These are phyloP conservation scores for Andricus quercusramuli DNA, from an alignment of 2,888 invertebrate genomes.

Conservation along the genomic window DNA sequence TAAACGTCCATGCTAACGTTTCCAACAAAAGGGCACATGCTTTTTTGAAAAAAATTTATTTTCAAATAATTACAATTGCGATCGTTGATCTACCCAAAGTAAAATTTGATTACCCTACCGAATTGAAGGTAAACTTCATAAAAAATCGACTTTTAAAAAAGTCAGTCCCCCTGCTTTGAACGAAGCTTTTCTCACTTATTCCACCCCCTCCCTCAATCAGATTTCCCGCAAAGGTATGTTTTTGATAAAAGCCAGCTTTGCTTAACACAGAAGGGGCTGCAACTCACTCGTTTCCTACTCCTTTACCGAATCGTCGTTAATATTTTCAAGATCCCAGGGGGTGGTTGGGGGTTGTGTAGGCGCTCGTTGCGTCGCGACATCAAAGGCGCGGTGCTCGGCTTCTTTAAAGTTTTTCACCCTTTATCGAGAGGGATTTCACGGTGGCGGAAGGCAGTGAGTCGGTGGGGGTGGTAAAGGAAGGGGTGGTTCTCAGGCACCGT, in stretches of 20 bases:
- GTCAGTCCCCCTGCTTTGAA: background rate
- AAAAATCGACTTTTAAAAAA: background rate
- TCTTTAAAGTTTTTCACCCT: conserved; percentile 74
- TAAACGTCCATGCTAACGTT: no score
- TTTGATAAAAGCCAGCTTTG: conserved; percentile 51
- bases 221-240: conserved; percentile 51
- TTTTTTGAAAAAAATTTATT: no score
- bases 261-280: conserved; percentile 48
- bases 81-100: no score
- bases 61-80: no score
- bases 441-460: conserved; percentile 49
- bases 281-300: conserved; percentile 49
- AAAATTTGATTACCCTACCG: no score
- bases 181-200: background rate
- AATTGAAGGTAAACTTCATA: background rate
- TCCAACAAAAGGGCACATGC: no score
- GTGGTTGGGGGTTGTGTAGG: conserved; percentile 50
- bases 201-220: conserved; percentile 33
- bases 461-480: conserved; percentile 43
- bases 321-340: conserved; percentile 66
- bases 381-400: conserved; percentile 70
- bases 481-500: conserved; percentile 47
- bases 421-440: conserved; percentile 66
- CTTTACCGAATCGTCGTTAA: conserved; percentile 64
- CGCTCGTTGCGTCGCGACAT: conserved; percentile 64